phyloP scores from a whole-genome alignment of 2,113 vertebrate species.

The Charadrius vociferus region DNA sequence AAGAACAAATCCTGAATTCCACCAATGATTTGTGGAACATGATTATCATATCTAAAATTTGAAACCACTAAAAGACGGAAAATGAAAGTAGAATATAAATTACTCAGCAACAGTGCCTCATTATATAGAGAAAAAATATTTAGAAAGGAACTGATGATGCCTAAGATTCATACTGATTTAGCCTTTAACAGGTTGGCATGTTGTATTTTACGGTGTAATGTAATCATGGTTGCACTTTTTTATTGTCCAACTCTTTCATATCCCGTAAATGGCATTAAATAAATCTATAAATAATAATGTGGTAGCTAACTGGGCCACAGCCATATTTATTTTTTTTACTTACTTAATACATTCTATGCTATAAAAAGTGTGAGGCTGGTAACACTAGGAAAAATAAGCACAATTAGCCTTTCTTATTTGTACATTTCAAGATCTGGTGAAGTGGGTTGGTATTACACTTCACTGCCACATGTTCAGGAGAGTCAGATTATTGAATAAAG shows the following conservation, averaged over 20 bases:
- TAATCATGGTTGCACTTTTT: constrained; percentile 8
- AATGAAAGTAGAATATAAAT: constrained; percentile 53
- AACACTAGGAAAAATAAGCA: not conserved
- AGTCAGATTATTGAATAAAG: not conserved
- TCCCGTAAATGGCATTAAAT: constrained; percentile 18
- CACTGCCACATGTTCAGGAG: not conserved
- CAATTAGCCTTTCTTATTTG: not conserved
- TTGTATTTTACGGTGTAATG: not conserved
- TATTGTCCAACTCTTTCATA: not conserved
- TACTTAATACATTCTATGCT: not conserved
- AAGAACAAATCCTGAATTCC: constrained; percentile 17
- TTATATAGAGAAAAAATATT: not conserved
- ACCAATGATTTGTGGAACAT: not conserved
- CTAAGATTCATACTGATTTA: not conserved
- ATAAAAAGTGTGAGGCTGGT: not conserved
- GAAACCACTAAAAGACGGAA: constrained; percentile 8
- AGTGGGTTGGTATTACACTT: not conserved
- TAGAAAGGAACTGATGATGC: not conserved
- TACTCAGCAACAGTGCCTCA: not conserved
- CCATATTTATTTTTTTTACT: not conserved
- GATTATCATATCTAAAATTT: not conserved
- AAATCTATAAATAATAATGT: constrained; percentile 57
- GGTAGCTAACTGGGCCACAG: not conserved
- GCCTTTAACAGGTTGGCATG: not conserved
- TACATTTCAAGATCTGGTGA: not conserved